Conservation (phyloP, 2,797 vertebrate species). For the Acropternis orthonyx region DNA sequence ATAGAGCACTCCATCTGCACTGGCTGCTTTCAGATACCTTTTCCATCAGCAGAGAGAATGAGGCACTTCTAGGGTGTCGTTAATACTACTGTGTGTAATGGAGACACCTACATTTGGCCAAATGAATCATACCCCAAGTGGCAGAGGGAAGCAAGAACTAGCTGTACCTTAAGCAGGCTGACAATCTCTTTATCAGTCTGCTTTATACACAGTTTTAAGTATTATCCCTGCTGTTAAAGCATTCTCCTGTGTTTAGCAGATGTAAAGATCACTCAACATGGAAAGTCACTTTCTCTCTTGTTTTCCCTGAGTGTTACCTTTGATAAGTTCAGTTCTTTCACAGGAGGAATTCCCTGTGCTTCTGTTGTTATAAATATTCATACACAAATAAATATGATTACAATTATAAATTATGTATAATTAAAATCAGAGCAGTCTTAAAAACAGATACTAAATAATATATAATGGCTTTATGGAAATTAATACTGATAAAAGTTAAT, state of each 20-base stretch:
- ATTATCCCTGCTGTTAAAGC: neutral
- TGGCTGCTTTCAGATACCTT: neutral
- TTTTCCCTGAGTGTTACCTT: neutral
- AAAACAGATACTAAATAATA: conserved; percentile 16
- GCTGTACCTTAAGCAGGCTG: neutral
- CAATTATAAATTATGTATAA: neutral
- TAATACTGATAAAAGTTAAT: conserved; percentile 35
- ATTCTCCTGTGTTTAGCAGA: neutral
- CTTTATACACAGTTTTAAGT: neutral
- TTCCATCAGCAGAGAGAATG: neutral
- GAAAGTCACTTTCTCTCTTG: neutral
- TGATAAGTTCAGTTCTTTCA: neutral
- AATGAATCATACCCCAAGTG: neutral
- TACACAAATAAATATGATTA: conserved; percentile 22
- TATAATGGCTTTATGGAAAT: neutral
- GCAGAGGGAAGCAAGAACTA: neutral
- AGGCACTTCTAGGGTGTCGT: neutral
- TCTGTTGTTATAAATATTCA: conserved; percentile 31
- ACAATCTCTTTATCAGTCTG: neutral
- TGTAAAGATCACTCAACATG: neutral
- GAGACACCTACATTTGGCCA: neutral
- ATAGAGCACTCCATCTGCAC: neutral
- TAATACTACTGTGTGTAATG: neutral
- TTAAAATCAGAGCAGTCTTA: conserved; percentile 18
- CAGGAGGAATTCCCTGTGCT: neutral